These are phyloP conservation scores for Athalia cordata DNA, from an alignment of 2,888 invertebrate genomes.

Conservation along the genomic window DNA sequence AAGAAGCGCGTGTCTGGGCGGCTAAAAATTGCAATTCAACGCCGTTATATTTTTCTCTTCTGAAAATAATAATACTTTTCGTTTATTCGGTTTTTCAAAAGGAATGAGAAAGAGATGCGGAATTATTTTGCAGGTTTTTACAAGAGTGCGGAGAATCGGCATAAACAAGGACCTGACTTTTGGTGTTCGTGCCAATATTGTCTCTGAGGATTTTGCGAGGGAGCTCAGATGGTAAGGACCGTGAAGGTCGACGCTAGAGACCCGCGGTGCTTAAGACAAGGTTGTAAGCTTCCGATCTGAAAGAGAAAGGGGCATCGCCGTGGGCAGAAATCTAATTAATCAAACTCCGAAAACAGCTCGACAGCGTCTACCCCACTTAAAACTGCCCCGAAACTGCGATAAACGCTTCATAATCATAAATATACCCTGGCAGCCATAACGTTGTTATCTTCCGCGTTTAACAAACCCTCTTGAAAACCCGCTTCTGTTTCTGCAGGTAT, in stretches of 20 bases:
- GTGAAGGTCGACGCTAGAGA: conserved; percentile 6
- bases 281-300: conserved; percentile 4
- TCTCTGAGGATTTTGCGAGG: conserved; percentile 5
- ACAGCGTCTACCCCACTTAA: conserved; percentile 59
- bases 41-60: no score
- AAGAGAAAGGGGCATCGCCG: conserved; percentile 46
- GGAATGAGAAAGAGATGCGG: not conserved
- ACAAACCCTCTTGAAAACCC: conserved; percentile 7
- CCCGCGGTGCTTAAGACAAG: not conserved
- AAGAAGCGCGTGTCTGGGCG: not conserved
- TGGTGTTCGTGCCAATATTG: conserved; percentile 19
- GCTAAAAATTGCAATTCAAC: not conserved
- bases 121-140: not conserved
- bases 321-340: conserved; percentile 58
- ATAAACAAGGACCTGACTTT: not conserved
- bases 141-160: not conserved
- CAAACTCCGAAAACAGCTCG: conserved; percentile 60
- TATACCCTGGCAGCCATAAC: conserved; percentile 45
- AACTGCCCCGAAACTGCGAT: conserved; percentile 55
- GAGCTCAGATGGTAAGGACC: not conserved
- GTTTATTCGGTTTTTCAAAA: not conserved
- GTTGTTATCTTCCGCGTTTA: conserved; percentile 40
- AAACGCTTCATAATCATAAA: conserved; percentile 60
- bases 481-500: not conserved
- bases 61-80: not conserved